Conservation (phyloP, 2,113 vertebrate genomes). For the Genyomyrus donnyi region DNA sequence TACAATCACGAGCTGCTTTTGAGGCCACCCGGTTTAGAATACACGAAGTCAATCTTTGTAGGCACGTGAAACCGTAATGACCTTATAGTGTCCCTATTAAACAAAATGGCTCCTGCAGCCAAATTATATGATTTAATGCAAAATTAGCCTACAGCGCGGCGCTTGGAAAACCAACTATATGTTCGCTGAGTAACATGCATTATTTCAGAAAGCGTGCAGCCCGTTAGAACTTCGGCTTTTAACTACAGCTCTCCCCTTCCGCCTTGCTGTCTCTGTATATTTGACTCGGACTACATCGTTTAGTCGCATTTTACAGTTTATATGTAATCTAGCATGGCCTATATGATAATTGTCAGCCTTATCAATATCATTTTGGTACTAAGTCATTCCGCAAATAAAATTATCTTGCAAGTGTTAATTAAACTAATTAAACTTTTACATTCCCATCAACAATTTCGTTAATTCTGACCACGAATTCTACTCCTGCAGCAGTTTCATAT, state of each 20-base stretch:
- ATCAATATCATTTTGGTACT: not conserved
- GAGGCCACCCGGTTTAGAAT: not conserved
- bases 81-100: not conserved
- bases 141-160: not conserved
- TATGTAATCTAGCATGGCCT: not conserved
- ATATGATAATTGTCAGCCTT: not conserved
- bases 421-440: not conserved
- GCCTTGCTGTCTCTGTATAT: not conserved
- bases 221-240: not conserved
- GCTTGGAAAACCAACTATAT: not conserved
- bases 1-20: not conserved
- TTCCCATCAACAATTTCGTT: not conserved
- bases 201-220: not conserved
- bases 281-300: not conserved
- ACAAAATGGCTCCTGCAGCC: not conserved
- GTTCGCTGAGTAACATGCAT: not conserved
- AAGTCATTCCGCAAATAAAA: not conserved
- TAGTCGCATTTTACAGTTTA: not conserved
- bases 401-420: not conserved
- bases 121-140: not conserved
- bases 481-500: not conserved
- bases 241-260: not conserved
- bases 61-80: not conserved
- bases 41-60: not conserved
- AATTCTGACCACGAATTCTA: not conserved